Conservation (phyloP, 2,797 vertebrate genomes). For the Alexandromys oeconomus region DNA sequence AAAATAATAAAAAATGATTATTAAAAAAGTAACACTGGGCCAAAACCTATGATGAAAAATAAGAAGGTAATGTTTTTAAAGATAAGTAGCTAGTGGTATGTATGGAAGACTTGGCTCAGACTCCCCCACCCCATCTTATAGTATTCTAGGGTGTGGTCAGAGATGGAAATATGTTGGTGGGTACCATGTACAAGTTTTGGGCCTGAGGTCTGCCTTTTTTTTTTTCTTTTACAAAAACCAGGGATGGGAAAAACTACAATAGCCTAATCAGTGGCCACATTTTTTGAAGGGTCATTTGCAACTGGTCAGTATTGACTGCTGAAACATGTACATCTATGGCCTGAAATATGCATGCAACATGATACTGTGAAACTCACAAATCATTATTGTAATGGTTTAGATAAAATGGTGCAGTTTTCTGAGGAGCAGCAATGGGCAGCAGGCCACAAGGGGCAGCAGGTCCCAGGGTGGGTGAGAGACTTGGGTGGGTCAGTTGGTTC, state of each 20-base stretch:
- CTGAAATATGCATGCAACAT: slow-evolving; percentile 18
- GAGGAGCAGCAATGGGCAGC: too few species aligned
- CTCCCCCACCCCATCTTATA: neutral
- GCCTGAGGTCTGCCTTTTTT: neutral
- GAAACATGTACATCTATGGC: neutral
- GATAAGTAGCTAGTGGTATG: neutral
- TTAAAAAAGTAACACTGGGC: slow-evolving; percentile 5
- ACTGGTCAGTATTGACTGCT: neutral
- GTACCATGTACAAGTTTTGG: neutral
- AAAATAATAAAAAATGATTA: slow-evolving; percentile 17
- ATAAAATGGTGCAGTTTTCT: too few species aligned
- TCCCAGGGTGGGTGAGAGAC: too few species aligned
- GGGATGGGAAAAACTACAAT: neutral
- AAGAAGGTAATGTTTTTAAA: slow-evolving; percentile 34
- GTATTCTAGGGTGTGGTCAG: neutral
- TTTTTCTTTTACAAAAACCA: neutral
- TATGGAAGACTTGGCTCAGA: neutral
- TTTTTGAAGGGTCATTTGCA: slow-evolving; percentile 44
- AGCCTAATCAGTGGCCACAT: neutral
- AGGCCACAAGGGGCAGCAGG: too few species aligned
- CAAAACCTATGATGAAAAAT: neutral
- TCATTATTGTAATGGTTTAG: neutral
- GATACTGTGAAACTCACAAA: neutral
- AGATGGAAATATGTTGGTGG: neutral
- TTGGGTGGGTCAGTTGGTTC: too few species aligned